Percentiles rank a stretch among this genome's conserved stretches.
Conservation (phyloP, 1,140 invertebrate genomes). For the Lutraria rhynchaena region DNA sequence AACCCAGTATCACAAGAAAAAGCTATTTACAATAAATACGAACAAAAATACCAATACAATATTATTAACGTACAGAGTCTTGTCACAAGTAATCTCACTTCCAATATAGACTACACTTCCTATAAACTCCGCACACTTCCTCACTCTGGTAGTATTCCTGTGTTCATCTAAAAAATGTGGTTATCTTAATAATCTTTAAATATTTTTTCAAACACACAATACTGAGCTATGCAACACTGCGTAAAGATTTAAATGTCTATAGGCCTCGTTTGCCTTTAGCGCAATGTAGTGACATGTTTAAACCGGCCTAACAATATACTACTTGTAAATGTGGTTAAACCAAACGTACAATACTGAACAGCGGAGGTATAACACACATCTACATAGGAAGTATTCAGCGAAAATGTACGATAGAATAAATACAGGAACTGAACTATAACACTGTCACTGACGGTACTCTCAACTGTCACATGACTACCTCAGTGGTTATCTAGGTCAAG, state of each 20-base stretch:
- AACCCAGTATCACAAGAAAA: too few species aligned
- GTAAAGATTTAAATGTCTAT: constrained; percentile 51
- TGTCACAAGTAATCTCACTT: too few species aligned
- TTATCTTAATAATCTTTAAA: constrained; percentile 29
- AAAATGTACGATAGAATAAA: constrained; percentile 15
- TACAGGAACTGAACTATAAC: constrained; percentile 50
- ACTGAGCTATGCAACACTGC: constrained; percentile 34
- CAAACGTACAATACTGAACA: constrained; percentile 25
- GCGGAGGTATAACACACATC: background rate
- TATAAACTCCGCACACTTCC: too few species aligned
- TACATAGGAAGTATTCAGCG: constrained; percentile 51
- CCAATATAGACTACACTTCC: too few species aligned
- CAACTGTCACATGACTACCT: constrained; percentile 39
- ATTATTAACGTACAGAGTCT: too few species aligned
- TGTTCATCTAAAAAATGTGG: background rate
- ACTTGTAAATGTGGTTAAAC: too few species aligned
- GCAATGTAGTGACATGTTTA: constrained; percentile 46
- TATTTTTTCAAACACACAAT: constrained; percentile 17
- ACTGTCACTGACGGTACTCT: constrained; percentile 18
- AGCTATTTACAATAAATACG: too few species aligned
- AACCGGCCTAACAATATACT: constrained; percentile 11
- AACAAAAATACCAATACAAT: too few species aligned
- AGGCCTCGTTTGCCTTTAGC: constrained; percentile 39
- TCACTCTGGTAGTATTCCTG: background rate
- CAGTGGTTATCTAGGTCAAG: constrained; percentile 45